A percentile compares a stretch with the other conserved stretches of the same genome.
phyloP scores from a whole-genome alignment of 1,140 invertebrate genomes.

The Drosophila pallidifrons region DNA sequence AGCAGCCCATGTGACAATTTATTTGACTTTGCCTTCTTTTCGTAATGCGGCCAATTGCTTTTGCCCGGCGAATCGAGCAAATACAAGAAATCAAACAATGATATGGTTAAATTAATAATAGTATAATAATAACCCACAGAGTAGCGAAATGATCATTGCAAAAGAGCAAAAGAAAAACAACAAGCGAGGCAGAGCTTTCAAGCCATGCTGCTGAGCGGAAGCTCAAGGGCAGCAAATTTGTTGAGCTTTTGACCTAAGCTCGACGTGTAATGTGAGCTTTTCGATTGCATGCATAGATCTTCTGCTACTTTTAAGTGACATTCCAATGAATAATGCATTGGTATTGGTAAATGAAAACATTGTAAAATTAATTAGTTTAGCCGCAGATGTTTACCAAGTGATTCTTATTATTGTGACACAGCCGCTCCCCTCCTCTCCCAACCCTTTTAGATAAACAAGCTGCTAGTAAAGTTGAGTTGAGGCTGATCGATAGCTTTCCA shows the following conservation, averaged over 20 bases:
- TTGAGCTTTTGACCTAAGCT: slow-evolving; percentile 3
- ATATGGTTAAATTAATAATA: slow-evolving; percentile 27
- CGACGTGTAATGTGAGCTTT: background rate
- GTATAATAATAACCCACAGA: slow-evolving; percentile 24
- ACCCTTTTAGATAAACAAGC: slow-evolving; percentile 46
- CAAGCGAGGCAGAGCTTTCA: too few relatives aligned
- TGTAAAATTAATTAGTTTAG: slow-evolving; percentile 51
- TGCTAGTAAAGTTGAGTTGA: slow-evolving; percentile 12
- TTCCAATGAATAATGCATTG: slow-evolving; percentile 11
- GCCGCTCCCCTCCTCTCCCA: background rate
- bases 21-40: slow-evolving; percentile 67
- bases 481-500: slow-evolving; percentile 13
- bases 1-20: slow-evolving; percentile 72
- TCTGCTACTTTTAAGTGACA: background rate
- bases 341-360: background rate
- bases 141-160: background rate
- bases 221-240: background rate
- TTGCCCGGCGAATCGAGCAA: slow-evolving; percentile 45
- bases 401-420: slow-evolving; percentile 25
- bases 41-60: slow-evolving; percentile 44
- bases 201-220: too few relatives aligned
- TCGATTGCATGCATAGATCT: background rate
- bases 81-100: slow-evolving; percentile 54
- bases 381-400: slow-evolving; percentile 49
- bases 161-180: too few relatives aligned